A percentile compares a stretch with the other conserved stretches of the same genome.
These are phyloP conservation scores for Heterodera carotae DNA, from an alignment of 1,140 invertebrate genomes.

Conservation along the genomic window DNA sequence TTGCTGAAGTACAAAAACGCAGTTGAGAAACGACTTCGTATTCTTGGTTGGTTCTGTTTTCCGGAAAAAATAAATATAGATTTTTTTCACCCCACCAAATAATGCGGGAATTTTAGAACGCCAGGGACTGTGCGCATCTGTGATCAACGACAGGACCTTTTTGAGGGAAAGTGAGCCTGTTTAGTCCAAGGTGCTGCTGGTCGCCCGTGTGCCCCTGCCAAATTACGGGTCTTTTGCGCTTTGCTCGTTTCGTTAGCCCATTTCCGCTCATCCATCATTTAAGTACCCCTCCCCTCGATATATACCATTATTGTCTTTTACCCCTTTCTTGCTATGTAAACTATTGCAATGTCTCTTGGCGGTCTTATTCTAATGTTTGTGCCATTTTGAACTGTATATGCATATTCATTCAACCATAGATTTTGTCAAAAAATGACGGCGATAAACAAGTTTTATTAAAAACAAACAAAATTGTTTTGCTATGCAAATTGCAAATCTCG, in stretches of 20 bases:
- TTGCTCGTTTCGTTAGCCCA: background rate
- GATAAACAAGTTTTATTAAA: background rate
- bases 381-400: too few species aligned
- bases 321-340: too few species aligned
- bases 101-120: background rate
- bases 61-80: slow-evolving; percentile 37
- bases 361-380: too few species aligned
- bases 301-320: too few species aligned
- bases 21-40: slow-evolving; percentile 83
- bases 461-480: background rate
- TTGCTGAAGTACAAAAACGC: slow-evolving; percentile 79
- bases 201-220: too few species aligned
- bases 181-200: background rate
- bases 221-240: background rate
- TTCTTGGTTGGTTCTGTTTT: slow-evolving; percentile 71
- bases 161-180: slow-evolving; percentile 26
- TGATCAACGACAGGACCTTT: slow-evolving; percentile 31
- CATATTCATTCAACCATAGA: too few species aligned
- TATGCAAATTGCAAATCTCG: background rate
- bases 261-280: too few species aligned
- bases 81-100: too few species aligned
- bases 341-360: too few species aligned
- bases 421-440: background rate
- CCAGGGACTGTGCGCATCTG: slow-evolving; percentile 19
- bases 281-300: too few species aligned